phyloP scores from a whole-genome alignment of 2,888 invertebrate genomes.

The Tetragnatha montana region DNA sequence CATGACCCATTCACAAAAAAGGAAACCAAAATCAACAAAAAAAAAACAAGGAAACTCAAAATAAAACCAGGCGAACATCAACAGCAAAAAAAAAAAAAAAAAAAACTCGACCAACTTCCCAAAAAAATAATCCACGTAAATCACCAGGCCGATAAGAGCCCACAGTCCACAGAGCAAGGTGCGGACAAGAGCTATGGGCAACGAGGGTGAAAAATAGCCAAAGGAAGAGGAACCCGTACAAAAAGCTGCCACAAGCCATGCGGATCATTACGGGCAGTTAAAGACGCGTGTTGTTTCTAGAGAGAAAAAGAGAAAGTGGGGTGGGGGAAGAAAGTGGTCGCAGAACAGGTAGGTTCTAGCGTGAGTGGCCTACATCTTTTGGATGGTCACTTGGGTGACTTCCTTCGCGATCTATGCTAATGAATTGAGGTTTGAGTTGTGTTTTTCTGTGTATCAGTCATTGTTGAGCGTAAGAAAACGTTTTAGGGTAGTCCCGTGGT shows the following conservation, averaged over 20 bases:
- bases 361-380: slow-evolving; percentile 55
- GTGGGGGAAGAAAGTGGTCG: slow-evolving; percentile 17
- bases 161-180: slow-evolving; percentile 40
- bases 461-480: too few relatives aligned
- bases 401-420: too few relatives aligned
- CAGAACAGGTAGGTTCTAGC: slow-evolving; percentile 31
- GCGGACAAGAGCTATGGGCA: slow-evolving; percentile 60
- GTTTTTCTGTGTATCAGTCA: too few relatives aligned
- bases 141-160: slow-evolving; percentile 51
- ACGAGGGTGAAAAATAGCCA: slow-evolving; percentile 1
- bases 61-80: too few relatives aligned
- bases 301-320: slow-evolving; percentile 10
- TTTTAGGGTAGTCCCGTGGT: too few relatives aligned
- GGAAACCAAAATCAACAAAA: too few relatives aligned
- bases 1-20: too few relatives aligned
- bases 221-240: slow-evolving; percentile 14
- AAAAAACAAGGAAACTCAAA: too few relatives aligned
- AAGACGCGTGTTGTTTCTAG: slow-evolving; percentile 36
- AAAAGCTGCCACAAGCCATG: slow-evolving; percentile 39
- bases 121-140: slow-evolving; percentile 28
- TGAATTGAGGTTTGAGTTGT: too few relatives aligned
- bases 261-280: slow-evolving; percentile 48
- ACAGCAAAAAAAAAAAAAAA: neutral
- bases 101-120: neutral
- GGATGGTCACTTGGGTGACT: too few relatives aligned